phyloP scores from a whole-genome alignment of 2,888 invertebrate genomes.

The Chrysina gloriosa region DNA sequence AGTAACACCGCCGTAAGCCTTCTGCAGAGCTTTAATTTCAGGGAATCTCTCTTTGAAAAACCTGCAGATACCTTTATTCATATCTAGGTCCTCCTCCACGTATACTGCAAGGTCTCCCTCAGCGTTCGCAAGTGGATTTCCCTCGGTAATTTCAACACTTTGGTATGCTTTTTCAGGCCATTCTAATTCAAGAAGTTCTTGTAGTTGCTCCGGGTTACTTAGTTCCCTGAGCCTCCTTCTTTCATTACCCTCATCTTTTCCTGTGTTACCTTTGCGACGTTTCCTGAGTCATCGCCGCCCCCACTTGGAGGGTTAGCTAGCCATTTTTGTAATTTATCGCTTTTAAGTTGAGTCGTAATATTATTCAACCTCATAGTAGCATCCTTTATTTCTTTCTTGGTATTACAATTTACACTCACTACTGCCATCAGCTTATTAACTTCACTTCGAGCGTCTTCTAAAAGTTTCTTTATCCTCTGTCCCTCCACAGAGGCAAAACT shows the following conservation, averaged over 20 bases:
- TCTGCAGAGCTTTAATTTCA: conserved; percentile 85
- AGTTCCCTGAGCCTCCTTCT: background rate
- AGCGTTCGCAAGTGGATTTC: background rate
- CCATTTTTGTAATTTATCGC: background rate
- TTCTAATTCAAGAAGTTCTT: background rate
- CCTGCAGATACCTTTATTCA: conserved; percentile 64
- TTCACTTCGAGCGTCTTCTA: background rate
- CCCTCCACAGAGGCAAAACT: background rate
- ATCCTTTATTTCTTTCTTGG: background rate
- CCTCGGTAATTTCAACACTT: background rate
- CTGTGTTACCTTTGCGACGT: too few species aligned
- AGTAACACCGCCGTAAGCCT: conserved; percentile 82
- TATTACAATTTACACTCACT: background rate
- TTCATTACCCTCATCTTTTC: background rate
- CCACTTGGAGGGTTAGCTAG: too few species aligned
- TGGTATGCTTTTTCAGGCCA: background rate
- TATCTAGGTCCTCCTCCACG: background rate
- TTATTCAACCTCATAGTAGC: background rate
- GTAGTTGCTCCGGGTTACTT: background rate
- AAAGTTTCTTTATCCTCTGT: background rate
- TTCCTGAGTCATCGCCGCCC: too few species aligned
- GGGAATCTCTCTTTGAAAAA: conserved; percentile 93
- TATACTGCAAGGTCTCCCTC: background rate
- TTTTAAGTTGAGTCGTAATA: background rate
- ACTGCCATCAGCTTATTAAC: background rate